A percentile compares a stretch with the other conserved stretches of the same genome.
Conservation (phyloP, 1,140 invertebrate genomes). For the Anastrepha ludens region DNA sequence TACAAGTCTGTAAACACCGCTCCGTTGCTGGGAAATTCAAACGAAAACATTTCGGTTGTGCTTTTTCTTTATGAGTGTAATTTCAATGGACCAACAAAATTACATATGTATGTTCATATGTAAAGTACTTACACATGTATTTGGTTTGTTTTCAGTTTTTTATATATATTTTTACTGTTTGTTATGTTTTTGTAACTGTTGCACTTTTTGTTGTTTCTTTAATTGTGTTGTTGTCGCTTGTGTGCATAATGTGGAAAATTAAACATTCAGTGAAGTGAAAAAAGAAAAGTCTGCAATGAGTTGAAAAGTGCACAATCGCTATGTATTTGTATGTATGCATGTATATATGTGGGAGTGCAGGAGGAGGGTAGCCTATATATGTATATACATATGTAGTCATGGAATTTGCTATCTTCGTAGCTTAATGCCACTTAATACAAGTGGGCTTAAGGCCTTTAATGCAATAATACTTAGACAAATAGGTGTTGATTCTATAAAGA, state of each 20-base stretch:
- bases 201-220: not conserved
- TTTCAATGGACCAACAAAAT: too few relatives aligned
- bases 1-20: not conserved
- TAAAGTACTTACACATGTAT: not conserved
- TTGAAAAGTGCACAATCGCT: conserved; percentile 18
- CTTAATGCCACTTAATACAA: conserved; percentile 18
- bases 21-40: conserved; percentile 10
- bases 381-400: not conserved
- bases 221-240: not conserved
- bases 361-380: not conserved
- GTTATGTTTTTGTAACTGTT: not conserved
- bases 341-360: not conserved
- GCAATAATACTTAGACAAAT: not conserved
- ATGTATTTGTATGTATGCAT: not conserved
- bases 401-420: not conserved
- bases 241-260: conserved; percentile 44
- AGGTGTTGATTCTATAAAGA: too few relatives aligned
- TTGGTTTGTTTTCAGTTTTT: not conserved
- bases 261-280: conserved; percentile 41
- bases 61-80: not conserved
- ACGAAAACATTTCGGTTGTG: conserved; percentile 1
- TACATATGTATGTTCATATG: not conserved
- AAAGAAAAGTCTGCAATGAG: conserved; percentile 14
- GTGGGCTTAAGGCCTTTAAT: not conserved
- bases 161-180: not conserved